Evolutionary conservation across 2,888 invertebrate genomes (phyloP).

Genomic region (Ceriagrion tenellum): DNA sequence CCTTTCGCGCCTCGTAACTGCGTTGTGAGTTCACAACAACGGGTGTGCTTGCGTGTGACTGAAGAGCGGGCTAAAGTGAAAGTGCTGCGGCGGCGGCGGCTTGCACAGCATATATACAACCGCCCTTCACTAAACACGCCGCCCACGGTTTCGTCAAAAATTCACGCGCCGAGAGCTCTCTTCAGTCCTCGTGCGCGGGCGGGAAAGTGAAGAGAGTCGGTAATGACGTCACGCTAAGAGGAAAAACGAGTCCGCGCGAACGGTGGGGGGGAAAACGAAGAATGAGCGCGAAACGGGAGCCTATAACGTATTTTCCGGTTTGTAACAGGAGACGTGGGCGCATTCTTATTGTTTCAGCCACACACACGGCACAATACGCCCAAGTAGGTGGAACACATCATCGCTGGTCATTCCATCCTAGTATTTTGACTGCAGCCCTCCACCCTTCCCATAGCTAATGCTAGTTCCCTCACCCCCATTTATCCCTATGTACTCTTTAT

Average conservation of each 20-base stretch:
- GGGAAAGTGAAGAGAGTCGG: not conserved
- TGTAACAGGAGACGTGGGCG: too few relatives aligned
- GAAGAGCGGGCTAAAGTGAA: not conserved
- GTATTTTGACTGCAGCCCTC: too few relatives aligned
- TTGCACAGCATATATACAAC: not conserved
- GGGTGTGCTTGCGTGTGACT: not conserved
- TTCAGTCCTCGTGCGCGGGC: not conserved
- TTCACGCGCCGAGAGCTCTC: not conserved
- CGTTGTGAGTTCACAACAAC: not conserved
- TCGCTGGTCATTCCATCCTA: too few relatives aligned
- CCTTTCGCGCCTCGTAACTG: not conserved
- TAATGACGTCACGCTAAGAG: not conserved
- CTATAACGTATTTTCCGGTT: too few relatives aligned
- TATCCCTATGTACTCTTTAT: too few relatives aligned
- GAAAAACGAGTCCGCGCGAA: not conserved
- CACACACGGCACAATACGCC: too few relatives aligned
- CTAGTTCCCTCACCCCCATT: too few relatives aligned
- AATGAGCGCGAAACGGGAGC: too few relatives aligned
- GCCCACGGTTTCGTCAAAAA: not conserved
- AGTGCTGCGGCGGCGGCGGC: not conserved
- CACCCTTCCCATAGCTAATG: too few relatives aligned
- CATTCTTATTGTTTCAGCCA: too few relatives aligned
- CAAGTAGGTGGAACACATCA: too few relatives aligned
- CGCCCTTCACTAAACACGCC: not conserved
- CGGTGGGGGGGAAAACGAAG: too few relatives aligned